These are phyloP conservation scores for Melanotaenia nigrans DNA, from an alignment of 2,797 vertebrate species.

Conservation along the genomic window DNA sequence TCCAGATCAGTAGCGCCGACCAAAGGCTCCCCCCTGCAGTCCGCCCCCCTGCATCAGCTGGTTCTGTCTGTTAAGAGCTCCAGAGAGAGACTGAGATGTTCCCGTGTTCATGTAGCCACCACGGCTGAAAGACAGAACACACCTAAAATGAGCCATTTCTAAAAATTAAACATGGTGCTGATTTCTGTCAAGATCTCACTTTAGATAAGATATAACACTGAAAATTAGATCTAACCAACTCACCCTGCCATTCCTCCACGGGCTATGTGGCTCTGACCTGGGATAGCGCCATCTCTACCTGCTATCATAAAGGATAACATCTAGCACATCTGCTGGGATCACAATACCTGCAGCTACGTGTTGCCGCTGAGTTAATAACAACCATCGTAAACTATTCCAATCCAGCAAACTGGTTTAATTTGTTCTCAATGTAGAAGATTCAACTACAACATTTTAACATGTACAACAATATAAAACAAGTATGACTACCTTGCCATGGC, in stretches of 20 bases:
- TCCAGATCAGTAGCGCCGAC: slow-evolving; percentile 80
- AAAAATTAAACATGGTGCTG: neutral
- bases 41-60: slow-evolving; percentile 81
- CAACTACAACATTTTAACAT: neutral
- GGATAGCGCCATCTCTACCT: slow-evolving; percentile 88
- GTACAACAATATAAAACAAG: neutral
- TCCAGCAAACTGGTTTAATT: neutral
- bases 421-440: neutral
- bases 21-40: slow-evolving; percentile 85
- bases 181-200: neutral
- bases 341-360: neutral
- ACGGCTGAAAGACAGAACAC: slow-evolving; percentile 51
- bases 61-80: slow-evolving; percentile 84
- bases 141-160: neutral
- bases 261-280: slow-evolving; percentile 85
- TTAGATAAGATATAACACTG: neutral
- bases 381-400: neutral
- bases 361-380: neutral
- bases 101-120: slow-evolving; percentile 87
- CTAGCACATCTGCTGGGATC: neutral
- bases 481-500: slow-evolving; percentile 80
- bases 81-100: slow-evolving; percentile 84
- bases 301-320: slow-evolving; percentile 18
- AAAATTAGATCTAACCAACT: slow-evolving; percentile 38
- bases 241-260: slow-evolving; percentile 90